A percentile compares a stretch with the other conserved stretches of the same genome.
These are phyloP conservation scores for Drosophila tanythrix DNA, from an alignment of 2,888 invertebrate species.

Conservation along the genomic window DNA sequence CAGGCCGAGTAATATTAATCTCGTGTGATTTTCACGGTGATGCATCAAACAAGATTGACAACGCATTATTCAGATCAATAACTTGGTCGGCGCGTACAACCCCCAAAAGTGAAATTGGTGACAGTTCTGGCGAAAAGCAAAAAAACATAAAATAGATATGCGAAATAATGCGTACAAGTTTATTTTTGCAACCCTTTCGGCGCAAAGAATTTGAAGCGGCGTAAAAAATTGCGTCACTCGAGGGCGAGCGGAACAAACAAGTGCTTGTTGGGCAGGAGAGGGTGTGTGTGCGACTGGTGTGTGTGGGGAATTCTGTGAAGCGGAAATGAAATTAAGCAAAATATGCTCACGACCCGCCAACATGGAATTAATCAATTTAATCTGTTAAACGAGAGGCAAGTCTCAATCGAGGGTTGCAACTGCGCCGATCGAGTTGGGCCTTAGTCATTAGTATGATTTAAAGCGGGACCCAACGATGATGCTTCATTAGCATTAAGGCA, in stretches of 20 bases:
- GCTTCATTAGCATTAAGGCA: conserved; percentile 66
- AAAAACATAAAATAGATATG: neutral
- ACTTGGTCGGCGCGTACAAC: conserved; percentile 58
- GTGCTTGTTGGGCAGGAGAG: conserved; percentile 32
- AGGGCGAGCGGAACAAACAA: conserved; percentile 76
- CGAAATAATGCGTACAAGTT: conserved; percentile 56
- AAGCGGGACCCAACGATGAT: conserved; percentile 28
- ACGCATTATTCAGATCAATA: conserved; percentile 73
- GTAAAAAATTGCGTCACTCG: conserved; percentile 76
- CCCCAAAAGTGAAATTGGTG: conserved; percentile 59
- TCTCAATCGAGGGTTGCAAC: conserved; percentile 1
- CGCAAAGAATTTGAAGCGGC: conserved; percentile 54
- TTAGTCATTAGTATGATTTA: conserved; percentile 73
- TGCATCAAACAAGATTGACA: conserved; percentile 78
- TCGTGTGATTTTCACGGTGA: conserved; percentile 48
- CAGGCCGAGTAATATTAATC: conserved; percentile 66
- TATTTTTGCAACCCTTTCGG: conserved; percentile 76
- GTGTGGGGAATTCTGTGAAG: conserved; percentile 43
- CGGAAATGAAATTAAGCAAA: conserved; percentile 83
- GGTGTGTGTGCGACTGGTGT: neutral
- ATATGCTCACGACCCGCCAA: conserved; percentile 68
- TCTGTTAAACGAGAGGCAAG: conserved; percentile 74
- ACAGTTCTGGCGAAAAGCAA: conserved; percentile 46
- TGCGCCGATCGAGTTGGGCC: conserved; percentile 41
- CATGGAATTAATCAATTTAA: conserved; percentile 85